Base-by-base conservation (phyloP, 1,140 invertebrate genomes). In the Dufourea novaeangliae region DNA sequence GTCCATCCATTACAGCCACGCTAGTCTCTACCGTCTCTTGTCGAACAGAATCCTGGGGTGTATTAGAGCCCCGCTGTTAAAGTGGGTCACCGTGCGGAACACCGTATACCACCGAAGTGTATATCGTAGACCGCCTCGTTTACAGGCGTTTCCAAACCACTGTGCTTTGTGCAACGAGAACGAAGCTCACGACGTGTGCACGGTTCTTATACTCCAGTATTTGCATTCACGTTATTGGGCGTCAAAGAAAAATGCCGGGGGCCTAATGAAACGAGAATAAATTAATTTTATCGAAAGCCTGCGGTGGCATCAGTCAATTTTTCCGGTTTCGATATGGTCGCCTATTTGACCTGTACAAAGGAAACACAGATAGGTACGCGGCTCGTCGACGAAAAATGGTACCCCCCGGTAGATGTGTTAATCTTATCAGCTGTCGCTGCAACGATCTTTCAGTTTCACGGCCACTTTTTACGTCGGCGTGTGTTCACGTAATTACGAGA, bases 91-190 rank as follows among this genome's bases (percentile, higher is more conserved):
- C 57, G 52, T 70, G 70, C 73, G 52, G 41, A 70, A 68, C 67
- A 74, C 72, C 34, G 78, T 80, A 80, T 80, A n/a, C 46, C 77
- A 56, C 52, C 73, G 82, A 80, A n/a, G n/a, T 78, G 78, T 84
- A 67, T 83, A 84, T 77, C 82, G 78, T 54, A 73, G 70, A 78
- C 67, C 82, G 83, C 82, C n/a, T 80, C 72, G 82, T 84, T 80
- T 84, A 84, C 78, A 73, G 69, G 72, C 83, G 75, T 84, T 84
- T 59, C 78, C 78, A 80, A 84, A 77, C 82, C 69, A 59, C 66
- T 44, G 22, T 67, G 81, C 83, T 79, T 72, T 71, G 70, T 83
- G 67, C 68, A 22, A 39, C 62, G 72, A 78, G 83, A 75, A 41
- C 50, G 37, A 27, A 44, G 10, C n/a, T 50, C 32, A 20, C 22